These are phyloP conservation scores for Drosophila putrida DNA, from an alignment of 2,888 invertebrate species.

Conservation along the genomic window DNA sequence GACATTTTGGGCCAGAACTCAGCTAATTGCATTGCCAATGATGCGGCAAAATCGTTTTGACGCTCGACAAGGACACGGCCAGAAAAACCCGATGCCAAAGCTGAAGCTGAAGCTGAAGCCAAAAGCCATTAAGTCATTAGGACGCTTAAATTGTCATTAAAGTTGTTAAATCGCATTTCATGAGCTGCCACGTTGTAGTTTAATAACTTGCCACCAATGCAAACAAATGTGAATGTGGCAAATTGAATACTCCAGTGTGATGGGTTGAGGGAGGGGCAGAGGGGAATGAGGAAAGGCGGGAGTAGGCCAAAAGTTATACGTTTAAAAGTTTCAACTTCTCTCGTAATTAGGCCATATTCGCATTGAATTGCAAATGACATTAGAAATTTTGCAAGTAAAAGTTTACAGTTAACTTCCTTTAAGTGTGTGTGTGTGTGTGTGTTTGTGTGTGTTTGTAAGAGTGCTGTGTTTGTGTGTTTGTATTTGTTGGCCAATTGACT, in stretches of 20 bases:
- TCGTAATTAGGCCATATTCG: conserved; percentile 64
- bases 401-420: conserved; percentile 24
- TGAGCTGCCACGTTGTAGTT: conserved; percentile 34
- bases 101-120: conserved; percentile 15
- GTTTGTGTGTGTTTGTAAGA: not conserved
- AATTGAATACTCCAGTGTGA: conserved; percentile 25
- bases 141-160: conserved; percentile 69
- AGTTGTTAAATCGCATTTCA: conserved; percentile 47
- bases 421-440: conserved; percentile 1
- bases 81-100: not conserved
- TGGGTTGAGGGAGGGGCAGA: no score
- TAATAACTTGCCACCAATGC: conserved; percentile 25
- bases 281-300: not conserved
- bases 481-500: conserved; percentile 34
- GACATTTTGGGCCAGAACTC: conserved; percentile 38
- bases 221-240: conserved; percentile 24
- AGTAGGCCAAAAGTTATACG: conserved; percentile 14
- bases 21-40: conserved; percentile 77
- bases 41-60: conserved; percentile 75
- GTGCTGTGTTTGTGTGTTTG: not conserved
- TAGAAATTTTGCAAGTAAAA: conserved; percentile 48
- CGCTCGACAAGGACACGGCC: conserved; percentile 27
- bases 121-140: conserved; percentile 72
- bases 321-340: conserved; percentile 26
- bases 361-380: conserved; percentile 73